Evolutionary conservation across 2,888 invertebrate species (phyloP).

Genomic region (Platypus cylindrus): DNA sequence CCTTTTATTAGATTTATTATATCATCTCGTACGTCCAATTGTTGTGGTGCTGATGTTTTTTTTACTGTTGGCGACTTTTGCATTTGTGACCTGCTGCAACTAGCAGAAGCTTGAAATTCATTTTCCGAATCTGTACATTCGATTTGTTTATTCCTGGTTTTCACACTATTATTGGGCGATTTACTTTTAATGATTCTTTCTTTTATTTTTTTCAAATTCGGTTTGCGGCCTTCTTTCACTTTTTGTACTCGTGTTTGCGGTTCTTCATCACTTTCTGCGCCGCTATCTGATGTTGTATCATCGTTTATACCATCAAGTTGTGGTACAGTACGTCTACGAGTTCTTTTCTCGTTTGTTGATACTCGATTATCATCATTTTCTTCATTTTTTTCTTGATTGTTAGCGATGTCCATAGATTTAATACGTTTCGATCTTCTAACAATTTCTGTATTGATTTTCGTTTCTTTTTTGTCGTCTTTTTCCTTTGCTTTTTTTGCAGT

Average conservation of each 20-base stretch:
- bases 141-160: slow-evolving; percentile 12
- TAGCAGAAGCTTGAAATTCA: slow-evolving; percentile 21
- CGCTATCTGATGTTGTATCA: slow-evolving; percentile 4
- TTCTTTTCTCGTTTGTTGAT: not conserved
- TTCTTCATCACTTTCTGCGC: slow-evolving; percentile 6
- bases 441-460: slow-evolving; percentile 3
- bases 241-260: slow-evolving; percentile 19
- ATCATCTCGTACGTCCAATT: slow-evolving; percentile 37
- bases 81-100: too few species aligned
- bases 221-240: slow-evolving; percentile 18
- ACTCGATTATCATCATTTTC: slow-evolving; percentile 1
- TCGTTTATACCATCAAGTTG: slow-evolving; percentile 9
- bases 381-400: too few species aligned
- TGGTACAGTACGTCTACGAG: slow-evolving; percentile 1
- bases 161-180: slow-evolving; percentile 18
- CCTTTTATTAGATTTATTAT: slow-evolving; percentile 41
- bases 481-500: slow-evolving; percentile 3
- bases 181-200: slow-evolving; percentile 8
- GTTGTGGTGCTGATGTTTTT: slow-evolving; percentile 9
- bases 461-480: slow-evolving; percentile 3
- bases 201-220: slow-evolving; percentile 24
- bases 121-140: slow-evolving; percentile 23
- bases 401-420: not conserved
- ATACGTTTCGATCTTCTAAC: slow-evolving; percentile 6
- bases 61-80: slow-evolving; percentile 5